phyloP scores from a whole-genome alignment of 2,888 invertebrate genomes.

The Brachylomia viminalis region DNA sequence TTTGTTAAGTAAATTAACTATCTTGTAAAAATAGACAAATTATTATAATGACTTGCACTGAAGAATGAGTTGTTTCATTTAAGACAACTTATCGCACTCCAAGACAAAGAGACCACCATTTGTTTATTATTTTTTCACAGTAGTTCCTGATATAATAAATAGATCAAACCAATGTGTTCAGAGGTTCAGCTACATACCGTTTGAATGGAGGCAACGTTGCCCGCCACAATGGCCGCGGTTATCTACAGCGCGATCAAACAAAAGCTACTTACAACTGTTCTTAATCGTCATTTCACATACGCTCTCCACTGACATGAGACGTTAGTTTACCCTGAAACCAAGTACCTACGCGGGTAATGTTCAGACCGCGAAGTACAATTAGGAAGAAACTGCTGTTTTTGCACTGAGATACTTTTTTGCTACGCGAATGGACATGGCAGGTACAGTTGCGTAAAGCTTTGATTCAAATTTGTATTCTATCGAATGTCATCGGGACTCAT shows the following conservation, averaged over 20 bases:
- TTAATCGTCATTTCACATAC: conserved; percentile 90
- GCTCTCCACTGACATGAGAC: conserved; percentile 83
- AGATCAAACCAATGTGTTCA: conserved; percentile 23
- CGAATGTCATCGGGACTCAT: no score
- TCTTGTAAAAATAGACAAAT: background rate
- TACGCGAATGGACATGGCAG: background rate
- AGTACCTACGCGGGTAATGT: conserved; percentile 52
- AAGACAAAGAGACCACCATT: background rate
- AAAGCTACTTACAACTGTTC: conserved; percentile 90
- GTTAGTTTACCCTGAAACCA: conserved; percentile 82
- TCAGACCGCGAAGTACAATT: conserved; percentile 62
- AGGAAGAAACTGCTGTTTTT: conserved; percentile 41
- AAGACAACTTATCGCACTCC: background rate
- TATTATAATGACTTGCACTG: background rate
- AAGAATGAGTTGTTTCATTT: background rate
- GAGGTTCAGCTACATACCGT: conserved; percentile 63
- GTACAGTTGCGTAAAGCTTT: conserved; percentile 33
- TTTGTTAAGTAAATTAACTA: no score
- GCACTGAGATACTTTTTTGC: conserved; percentile 12
- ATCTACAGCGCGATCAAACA: conserved; percentile 86
- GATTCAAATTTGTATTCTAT: background rate
- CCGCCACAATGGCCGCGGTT: conserved; percentile 81
- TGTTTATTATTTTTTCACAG: background rate
- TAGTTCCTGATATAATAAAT: conserved; percentile 16
- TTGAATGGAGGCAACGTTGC: conserved; percentile 73